Conservation (phyloP, 1,140 invertebrate species). For the Sycophaga agraensis region DNA sequence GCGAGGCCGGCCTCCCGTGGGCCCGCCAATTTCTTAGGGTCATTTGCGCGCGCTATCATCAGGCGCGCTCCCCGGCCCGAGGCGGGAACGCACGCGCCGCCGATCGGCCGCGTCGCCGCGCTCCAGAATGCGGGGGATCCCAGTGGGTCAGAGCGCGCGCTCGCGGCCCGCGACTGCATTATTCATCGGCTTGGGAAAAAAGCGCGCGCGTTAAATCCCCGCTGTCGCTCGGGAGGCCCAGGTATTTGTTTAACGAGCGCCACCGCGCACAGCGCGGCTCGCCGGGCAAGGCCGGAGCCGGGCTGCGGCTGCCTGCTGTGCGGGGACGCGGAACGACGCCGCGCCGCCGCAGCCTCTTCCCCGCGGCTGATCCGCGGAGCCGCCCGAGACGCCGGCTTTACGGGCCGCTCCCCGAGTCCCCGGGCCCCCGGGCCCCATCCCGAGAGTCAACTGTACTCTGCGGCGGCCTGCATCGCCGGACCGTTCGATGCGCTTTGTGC, state of each 20-base stretch:
- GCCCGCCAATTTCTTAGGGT: slow-evolving; percentile 12
- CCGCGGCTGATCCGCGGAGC: slow-evolving; percentile 45
- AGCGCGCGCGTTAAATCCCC: not conserved
- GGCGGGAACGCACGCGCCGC: no score
- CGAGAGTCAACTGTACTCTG: no score
- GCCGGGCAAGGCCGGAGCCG: not conserved
- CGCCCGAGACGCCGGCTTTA: slow-evolving; percentile 23
- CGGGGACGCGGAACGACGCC: slow-evolving; percentile 57
- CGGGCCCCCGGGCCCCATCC: no score
- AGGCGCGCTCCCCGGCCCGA: not conserved
- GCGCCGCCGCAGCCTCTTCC: no score
- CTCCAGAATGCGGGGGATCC: no score
- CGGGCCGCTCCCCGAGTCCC: not conserved
- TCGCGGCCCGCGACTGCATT: no score
- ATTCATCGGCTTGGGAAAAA: no score
- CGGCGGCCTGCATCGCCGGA: no score
- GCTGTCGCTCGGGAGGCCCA: not conserved
- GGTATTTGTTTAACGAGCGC: slow-evolving; percentile 11
- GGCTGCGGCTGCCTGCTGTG: slow-evolving; percentile 44
- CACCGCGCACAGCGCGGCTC: not conserved
- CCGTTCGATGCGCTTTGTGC: no score
- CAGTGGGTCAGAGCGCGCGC: not conserved
- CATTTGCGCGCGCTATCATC: slow-evolving; percentile 9
- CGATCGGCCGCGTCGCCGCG: no score
- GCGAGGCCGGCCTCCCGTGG: no score